Evolutionary conservation across 2,113 vertebrate species (phyloP).

Genomic region (Eonycteris spelaea): DNA sequence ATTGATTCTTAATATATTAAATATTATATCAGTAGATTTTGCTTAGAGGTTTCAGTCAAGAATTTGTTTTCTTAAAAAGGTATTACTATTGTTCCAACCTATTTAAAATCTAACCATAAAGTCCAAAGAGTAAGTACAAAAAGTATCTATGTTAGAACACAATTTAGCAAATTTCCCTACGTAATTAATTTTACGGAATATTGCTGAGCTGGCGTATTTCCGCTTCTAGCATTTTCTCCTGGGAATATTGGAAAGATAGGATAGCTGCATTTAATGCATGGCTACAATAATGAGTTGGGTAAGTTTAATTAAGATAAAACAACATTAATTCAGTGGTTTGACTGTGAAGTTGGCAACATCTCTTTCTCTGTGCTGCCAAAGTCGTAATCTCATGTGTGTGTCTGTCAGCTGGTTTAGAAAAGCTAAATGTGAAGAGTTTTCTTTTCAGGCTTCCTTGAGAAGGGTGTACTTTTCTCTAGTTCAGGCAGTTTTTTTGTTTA

Average conservation of each 20-base stretch:
- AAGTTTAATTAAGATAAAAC: slow-evolving; percentile 60
- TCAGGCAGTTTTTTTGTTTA: background rate
- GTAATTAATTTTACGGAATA: slow-evolving; percentile 31
- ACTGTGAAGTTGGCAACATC: background rate
- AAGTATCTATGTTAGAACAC: background rate
- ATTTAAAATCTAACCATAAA: slow-evolving; percentile 14
- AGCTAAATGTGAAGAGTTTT: background rate
- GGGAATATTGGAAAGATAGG: background rate
- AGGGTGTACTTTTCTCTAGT: background rate
- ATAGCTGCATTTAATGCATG: background rate
- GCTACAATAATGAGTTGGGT: background rate
- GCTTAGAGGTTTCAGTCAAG: background rate
- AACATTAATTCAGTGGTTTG: slow-evolving; percentile 35
- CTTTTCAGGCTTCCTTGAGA: background rate
- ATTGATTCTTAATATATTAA: slow-evolving; percentile 18
- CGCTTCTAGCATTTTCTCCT: background rate
- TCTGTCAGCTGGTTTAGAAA: background rate
- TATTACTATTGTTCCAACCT: background rate
- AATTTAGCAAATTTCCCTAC: slow-evolving; percentile 28
- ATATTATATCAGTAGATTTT: slow-evolving; percentile 2
- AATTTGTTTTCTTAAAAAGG: background rate
- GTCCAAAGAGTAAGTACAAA: background rate
- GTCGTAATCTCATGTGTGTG: background rate
- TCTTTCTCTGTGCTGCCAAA: background rate
- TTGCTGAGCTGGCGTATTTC: background rate